These are phyloP conservation scores for Diceros bicornis DNA, from an alignment of 2,797 vertebrate species.

Conservation along the genomic window DNA sequence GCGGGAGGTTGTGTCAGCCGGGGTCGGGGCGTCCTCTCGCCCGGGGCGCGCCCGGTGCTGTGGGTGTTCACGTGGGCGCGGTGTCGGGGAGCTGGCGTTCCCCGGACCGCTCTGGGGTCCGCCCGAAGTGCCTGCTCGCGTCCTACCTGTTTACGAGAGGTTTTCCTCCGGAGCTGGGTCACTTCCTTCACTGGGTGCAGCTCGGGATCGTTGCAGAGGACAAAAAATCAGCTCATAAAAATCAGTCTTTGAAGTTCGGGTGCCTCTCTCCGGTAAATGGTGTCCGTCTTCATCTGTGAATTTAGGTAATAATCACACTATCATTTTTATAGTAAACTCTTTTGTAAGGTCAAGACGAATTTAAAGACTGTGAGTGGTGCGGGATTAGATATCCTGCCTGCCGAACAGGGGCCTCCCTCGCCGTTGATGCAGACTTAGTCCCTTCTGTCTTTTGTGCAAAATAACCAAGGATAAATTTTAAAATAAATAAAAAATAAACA, in stretches of 20 bases:
- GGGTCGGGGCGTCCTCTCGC: too few species aligned
- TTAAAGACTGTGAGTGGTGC: not conserved
- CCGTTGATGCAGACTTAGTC: not conserved
- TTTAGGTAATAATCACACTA: not conserved
- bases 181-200: not conserved
- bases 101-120: too few species aligned
- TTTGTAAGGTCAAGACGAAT: constrained; percentile 27
- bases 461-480: constrained; percentile 23
- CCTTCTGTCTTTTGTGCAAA: constrained; percentile 32
- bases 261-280: not conserved
- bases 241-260: not conserved
- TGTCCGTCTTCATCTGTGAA: not conserved
- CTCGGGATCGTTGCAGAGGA: constrained; percentile 20
- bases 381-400: not conserved
- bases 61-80: too few species aligned
- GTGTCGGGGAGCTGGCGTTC: too few species aligned
- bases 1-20: too few species aligned
- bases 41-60: too few species aligned
- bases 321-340: constrained; percentile 15
- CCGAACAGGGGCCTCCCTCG: not conserved
- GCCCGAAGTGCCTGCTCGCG: not conserved
- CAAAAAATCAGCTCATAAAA: not conserved
- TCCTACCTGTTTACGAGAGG: not conserved
- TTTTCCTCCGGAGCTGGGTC: not conserved
- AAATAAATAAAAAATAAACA: constrained; percentile 7